A percentile compares a stretch with the other conserved stretches of the same genome.
Conservation (phyloP, 2,888 invertebrate species). For the Tachystola acroxantha region DNA sequence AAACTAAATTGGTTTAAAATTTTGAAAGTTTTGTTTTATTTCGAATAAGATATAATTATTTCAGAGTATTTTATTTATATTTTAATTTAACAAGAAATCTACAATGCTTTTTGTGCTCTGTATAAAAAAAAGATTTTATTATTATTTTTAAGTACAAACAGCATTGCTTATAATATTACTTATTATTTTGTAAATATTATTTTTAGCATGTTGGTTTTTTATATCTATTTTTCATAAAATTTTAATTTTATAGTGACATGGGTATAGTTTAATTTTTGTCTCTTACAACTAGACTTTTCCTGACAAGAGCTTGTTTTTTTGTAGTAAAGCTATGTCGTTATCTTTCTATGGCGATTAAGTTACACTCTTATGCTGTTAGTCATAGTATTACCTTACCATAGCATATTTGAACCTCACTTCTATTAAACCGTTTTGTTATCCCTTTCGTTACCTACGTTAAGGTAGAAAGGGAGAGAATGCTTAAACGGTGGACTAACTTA, state of each 20-base stretch:
- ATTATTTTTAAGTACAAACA: constrained; percentile 19
- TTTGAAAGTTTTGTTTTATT: not conserved
- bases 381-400: too few species aligned
- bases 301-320: not conserved
- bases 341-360: too few species aligned
- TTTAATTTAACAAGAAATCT: constrained; percentile 5
- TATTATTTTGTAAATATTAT: constrained; percentile 9
- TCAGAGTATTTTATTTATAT: constrained; percentile 7
- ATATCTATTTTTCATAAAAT: constrained; percentile 1
- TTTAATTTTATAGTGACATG: too few species aligned
- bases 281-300: not conserved
- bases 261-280: not conserved
- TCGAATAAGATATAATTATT: not conserved
- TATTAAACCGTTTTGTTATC: too few species aligned
- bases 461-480: too few species aligned
- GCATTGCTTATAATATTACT: constrained; percentile 17
- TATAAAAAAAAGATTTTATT: constrained; percentile 5
- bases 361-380: too few species aligned
- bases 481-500: too few species aligned
- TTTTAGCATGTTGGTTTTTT: constrained; percentile 21
- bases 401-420: too few species aligned
- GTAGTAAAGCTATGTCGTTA: too few species aligned
- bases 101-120: constrained; percentile 26
- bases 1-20: not conserved
- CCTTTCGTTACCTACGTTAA: too few species aligned